Evolutionary conservation across 2,113 vertebrate genomes (phyloP), one percentile per base, ranked within the genome.

Genomic region (Pantherophis guttatus): DNA sequence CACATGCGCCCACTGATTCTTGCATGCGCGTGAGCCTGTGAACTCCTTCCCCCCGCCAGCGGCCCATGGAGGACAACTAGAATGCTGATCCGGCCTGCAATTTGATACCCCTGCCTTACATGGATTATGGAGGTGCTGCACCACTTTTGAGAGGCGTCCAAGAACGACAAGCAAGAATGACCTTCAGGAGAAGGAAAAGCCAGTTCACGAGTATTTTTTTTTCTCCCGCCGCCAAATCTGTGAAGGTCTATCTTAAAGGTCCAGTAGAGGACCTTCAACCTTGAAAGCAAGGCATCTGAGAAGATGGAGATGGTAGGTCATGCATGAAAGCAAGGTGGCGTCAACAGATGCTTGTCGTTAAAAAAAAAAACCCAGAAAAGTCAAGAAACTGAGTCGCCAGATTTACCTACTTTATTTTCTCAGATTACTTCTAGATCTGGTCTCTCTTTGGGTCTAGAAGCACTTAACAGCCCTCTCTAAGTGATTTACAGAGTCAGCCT

Each of bases 71-170:
- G 6, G 55, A 21, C 19, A 57, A 57, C 5, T 19, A 21, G 55
- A 21, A 57, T 8, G 55, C 55, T 21, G 55, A 57, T 55, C 54
- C 13, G 13, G 1, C 19, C 19, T 5, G 1, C 6, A 57, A 6
- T 57, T 6, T 57, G 55, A 57, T 19, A 57, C 23, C 58, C 23
- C 58, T 96, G 96, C 95, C 95, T 95, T 59, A 91, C 94, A 94
- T 91, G 94, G 87, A 70, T 88, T 93, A 91, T 24, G 13, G 3
- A 93, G 93, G 3, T 62, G 86, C 10, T 90, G 52, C 54, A 86
- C 94, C 94, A 94, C 58, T 87, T 95, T 91, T 19, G 52, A 12
- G 0, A 90, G 15, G 52, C 92, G 91, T 92, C 90, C 91, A 62
- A 59, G 59, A 93, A 90, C 11, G 13, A n/a, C 5, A 91, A 54